Percentiles rank a stretch among this genome's conserved stretches.
Conservation (phyloP, 2,797 vertebrate genomes). For the Steatocranus sp. region DNA sequence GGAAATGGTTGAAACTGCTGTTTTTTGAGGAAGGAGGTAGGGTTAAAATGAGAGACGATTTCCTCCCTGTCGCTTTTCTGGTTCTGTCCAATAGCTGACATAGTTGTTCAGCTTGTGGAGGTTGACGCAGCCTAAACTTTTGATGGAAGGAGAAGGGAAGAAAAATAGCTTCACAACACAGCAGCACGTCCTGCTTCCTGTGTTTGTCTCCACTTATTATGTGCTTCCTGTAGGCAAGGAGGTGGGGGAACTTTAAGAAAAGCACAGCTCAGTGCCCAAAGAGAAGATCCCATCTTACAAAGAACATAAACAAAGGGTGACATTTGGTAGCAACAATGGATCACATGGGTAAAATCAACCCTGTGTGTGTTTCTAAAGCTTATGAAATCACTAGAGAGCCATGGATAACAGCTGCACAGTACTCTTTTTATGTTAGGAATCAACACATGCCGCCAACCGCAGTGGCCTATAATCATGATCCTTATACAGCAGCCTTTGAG, state of each 20-base stretch:
- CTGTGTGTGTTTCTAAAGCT: background rate
- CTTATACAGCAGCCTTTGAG: slow-evolving; percentile 2
- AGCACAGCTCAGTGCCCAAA: background rate
- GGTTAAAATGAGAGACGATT: slow-evolving; percentile 2
- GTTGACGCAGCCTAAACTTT: slow-evolving; percentile 1
- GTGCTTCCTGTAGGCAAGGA: slow-evolving; percentile 68
- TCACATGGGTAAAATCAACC: background rate
- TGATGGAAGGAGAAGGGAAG: slow-evolving; percentile 57
- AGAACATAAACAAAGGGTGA: slow-evolving; percentile 11
- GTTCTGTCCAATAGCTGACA: background rate
- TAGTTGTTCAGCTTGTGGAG: background rate
- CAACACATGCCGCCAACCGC: background rate
- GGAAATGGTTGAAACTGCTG: background rate
- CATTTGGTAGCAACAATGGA: background rate
- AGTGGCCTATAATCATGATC: slow-evolving; percentile 16
- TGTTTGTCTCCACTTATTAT: slow-evolving; percentile 79
- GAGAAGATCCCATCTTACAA: slow-evolving; percentile 2
- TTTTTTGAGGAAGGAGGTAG: slow-evolving; percentile 1
- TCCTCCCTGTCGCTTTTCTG: slow-evolving; percentile 18
- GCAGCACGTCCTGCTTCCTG: slow-evolving; percentile 77
- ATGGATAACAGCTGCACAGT: background rate
- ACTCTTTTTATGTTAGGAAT: background rate
- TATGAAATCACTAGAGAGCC: background rate
- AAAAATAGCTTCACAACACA: slow-evolving; percentile 66
- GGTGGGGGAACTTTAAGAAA: slow-evolving; percentile 21